Evolutionary conservation across 2,797 vertebrate species (phyloP).

Genomic region (Clarias fuscus): DNA sequence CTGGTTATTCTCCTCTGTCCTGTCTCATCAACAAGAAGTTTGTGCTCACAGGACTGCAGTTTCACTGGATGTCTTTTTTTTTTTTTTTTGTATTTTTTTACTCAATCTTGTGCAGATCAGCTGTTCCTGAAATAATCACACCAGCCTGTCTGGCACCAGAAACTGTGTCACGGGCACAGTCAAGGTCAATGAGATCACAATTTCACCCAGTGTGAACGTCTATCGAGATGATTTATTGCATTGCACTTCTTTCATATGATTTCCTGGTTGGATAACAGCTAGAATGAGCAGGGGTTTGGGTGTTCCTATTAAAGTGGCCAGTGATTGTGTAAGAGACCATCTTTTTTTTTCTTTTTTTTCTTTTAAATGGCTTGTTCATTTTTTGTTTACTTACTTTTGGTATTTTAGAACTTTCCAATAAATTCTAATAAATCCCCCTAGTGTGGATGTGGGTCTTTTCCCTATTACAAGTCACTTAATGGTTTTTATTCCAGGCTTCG

Average conservation of each 20-base stretch:
- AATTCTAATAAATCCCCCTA: background rate
- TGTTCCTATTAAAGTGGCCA: background rate
- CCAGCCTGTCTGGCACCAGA: background rate
- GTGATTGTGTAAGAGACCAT: background rate
- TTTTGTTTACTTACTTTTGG: background rate
- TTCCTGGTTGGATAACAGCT: background rate
- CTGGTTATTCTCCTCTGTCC: background rate
- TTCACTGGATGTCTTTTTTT: background rate
- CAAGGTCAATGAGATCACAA: background rate
- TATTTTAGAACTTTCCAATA: background rate
- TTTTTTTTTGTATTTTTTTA: background rate
- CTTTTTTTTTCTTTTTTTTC: background rate
- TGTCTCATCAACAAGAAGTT: background rate
- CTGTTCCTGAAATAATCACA: background rate
- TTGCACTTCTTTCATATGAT: background rate
- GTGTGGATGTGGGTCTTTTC: slow-evolving; percentile 8
- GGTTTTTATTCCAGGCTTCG: slow-evolving; percentile 19
- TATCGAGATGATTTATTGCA: background rate
- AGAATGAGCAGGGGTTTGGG: background rate
- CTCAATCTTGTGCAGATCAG: background rate
- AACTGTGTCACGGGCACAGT: background rate
- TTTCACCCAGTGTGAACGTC: background rate
- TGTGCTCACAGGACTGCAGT: background rate
- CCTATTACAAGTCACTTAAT: slow-evolving; percentile 14
- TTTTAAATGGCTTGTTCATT: background rate